Evolutionary conservation across 1,140 invertebrate genomes (phyloP), one percentile per base, ranked within the genome.

Genomic region (Zaprionus tsacasi): DNA sequence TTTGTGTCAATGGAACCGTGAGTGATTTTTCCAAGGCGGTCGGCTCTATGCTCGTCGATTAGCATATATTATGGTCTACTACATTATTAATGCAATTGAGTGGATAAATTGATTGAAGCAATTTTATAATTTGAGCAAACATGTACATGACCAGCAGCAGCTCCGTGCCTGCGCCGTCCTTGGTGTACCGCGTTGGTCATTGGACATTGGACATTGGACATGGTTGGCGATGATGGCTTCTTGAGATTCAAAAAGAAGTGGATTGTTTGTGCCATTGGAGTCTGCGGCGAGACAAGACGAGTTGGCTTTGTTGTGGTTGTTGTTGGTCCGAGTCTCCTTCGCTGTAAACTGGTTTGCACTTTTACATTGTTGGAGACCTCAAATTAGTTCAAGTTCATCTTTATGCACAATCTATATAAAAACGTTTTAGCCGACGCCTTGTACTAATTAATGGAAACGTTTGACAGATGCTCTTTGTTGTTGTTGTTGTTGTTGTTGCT

Each of bases 381-480:
- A 78, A 86, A 86, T 86, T 86, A 76, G 82, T 86, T 86, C 82
- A 86, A 86, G 82, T 87, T 86, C 82, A 87, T 76, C 82, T 73
- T 79, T 82, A 86, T 78, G 82, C 82, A 86, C 82, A 76, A 78
- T 85, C 82, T 68, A 76, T 73, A 63, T 67, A 70, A 65, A 65
- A 67, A 71, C 69, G 65, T 57, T 63, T 63, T 55, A 35, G 30
- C 25, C 68, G 57, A 69, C 81, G 74, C 78, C 81, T 85, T 78
- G 78, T 85, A 71, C 81, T 85, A 78, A 85, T 81, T 85, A 78
- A 71, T 78, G 54, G 35, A 65, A 78, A 48, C 79, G 75, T 78
- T 65, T 85, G 66, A 85, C 81, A 78, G 59, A 35, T 43, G 30
- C 40, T 15, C 30, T 64, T 35, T 45, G 25, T 27, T 40, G 36